Evolutionary conservation across 2,797 vertebrate genomes (phyloP), one percentile per base, ranked within the genome.

Genomic region (Amblyopsis hoosieri): DNA sequence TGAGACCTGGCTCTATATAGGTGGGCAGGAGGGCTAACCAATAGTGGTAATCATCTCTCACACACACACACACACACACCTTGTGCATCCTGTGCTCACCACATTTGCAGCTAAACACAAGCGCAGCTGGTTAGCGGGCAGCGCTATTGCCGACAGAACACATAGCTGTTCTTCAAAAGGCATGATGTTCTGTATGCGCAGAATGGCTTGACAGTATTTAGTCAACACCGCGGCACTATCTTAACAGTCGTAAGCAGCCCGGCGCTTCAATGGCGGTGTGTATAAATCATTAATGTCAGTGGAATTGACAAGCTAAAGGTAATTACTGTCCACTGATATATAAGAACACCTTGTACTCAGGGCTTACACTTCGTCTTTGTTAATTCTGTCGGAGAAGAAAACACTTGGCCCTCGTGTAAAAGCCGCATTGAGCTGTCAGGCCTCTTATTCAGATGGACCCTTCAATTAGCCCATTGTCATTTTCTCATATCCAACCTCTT

Each of bases 391-490:
- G 4, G n/a, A 55, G 69, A 57, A 79, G 70, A 79, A 84, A 89
- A 80, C 73, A 73, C 74, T 81, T 59, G 1, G 60, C 74, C 61
- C 78, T 75, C 70, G 67, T 81, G 75, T 77, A 72, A 79, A 71
- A 78, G 76, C 76, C 64, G 75, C 77, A 86, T 80, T 85, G 83
- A 87, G 81, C 76, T 69, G 77, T 86, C 84, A 54, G 69, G 81
- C 75, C 80, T 80, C 82, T 83, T 82, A 79, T 85, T 85, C 76
- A 74, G 57, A 13, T 72, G 15, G 76, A 69, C 75, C 86, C 88
- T 85, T 90, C 87, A 90, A 87, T 89, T 84, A 87, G 80, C 66
- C 80, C 75, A 87, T 89, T 89, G 84, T 87, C 73, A 85, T 84
- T 82, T 88, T 83, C 66, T 75, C 82, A 78, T 72, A 64, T 72